Evolutionary conservation across 2,113 vertebrate species (phyloP), one percentile per base, ranked within the genome.

Genomic region (Romanogobio albipinnatus): DNA sequence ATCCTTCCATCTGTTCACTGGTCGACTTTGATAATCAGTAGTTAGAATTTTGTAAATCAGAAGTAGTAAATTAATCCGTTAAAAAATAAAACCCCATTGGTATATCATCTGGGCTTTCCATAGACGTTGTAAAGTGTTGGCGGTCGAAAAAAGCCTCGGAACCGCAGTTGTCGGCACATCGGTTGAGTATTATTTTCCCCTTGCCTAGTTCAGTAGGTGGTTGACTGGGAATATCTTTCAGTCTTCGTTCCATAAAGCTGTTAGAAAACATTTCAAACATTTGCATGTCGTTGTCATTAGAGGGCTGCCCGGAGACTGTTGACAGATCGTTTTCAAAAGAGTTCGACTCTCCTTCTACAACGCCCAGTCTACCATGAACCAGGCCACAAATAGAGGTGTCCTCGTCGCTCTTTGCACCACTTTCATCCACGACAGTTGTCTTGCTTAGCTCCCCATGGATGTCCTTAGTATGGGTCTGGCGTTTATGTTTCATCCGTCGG

Each of bases 401-500:
- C 95, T 75, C 95, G 53, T 96, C 96, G 61, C 90, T 90, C 89
- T 95, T 96, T 81, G 61, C 17, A 15, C 51, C 33, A 45, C 94
- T 95, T 7, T 94, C 89, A 89, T 96, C 95, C 58, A 96, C 96
- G 22, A 94, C 89, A 70, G 89, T 92, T 87, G 95, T 94, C 94
- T 90, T 96, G 96, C 77, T 95, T 96, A 22, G 96, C 95, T 9
- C 92, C 86, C 96, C 95, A 58, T 97, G 96, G 89, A 96, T 97
- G 91, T 98, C 97, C 83, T 98, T 98, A 91, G 95, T 95, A 80
- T 97, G 96, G 3, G 95, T 97, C 91, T 98, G 97, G 84, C 96
- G 94, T 91, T 99, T 99, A 94, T 98, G 96, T 82, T 99, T 98
- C 97, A 97, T 99, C 87, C 96, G 95, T 62, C 97, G 93, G 93